Conservation (phyloP, 1,140 invertebrate genomes). For the Carcinoscorpius rotundicauda region DNA sequence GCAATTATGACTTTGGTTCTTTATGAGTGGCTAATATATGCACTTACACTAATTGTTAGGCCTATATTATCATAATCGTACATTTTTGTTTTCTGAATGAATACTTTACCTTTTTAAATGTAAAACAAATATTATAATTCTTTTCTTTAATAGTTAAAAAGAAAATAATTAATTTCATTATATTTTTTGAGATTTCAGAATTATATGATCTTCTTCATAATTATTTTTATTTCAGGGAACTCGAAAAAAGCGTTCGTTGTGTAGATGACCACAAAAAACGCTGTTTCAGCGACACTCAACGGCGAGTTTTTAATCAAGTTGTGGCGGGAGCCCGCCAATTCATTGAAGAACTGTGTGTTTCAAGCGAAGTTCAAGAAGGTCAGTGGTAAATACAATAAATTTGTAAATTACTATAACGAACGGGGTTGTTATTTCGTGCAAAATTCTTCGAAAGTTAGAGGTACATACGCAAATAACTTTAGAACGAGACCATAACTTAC, state of each 20-base stretch:
- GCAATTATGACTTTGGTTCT: too few species aligned
- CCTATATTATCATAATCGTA: too few species aligned
- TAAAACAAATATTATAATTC: too few species aligned
- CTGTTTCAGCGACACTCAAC: conserved; percentile 18
- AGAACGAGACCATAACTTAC: not conserved
- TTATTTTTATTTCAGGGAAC: conserved; percentile 5
- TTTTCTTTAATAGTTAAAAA: too few species aligned
- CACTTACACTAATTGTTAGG: too few species aligned
- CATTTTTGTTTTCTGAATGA: too few species aligned
- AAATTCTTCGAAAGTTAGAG: not conserved
- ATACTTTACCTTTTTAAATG: too few species aligned
- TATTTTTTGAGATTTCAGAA: too few species aligned
- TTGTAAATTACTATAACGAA: not conserved
- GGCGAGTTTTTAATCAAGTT: conserved; percentile 19
- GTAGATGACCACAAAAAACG: conserved; percentile 17
- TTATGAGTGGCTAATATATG: too few species aligned
- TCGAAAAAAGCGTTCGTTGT: conserved; percentile 18
- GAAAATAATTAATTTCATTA: too few species aligned
- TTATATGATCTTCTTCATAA: too few species aligned
- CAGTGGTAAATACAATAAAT: not conserved
- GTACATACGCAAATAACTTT: conserved; percentile 3
- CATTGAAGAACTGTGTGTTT: conserved; percentile 16
- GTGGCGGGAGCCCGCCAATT: conserved; percentile 20
- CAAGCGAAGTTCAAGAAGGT: conserved; percentile 17
- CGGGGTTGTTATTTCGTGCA: not conserved